Evolutionary conservation across 2,113 vertebrate species (phyloP).

Genomic region (Pithys albifrons): DNA sequence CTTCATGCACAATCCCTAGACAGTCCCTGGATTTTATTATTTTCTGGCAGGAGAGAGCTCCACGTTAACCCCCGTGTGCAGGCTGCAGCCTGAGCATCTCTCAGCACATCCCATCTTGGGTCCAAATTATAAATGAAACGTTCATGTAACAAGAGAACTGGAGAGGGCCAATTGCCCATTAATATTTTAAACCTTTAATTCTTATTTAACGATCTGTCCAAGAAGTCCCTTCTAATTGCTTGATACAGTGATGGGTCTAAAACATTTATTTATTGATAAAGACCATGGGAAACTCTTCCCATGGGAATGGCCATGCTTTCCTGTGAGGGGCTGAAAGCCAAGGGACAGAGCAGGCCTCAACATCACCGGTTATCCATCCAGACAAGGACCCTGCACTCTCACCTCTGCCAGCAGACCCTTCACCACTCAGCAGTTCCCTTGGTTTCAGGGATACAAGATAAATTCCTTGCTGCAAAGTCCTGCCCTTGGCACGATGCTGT

Average conservation of each 20-base stretch:
- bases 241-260: background rate
- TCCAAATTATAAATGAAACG: conserved; percentile 13
- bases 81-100: conserved; percentile 41
- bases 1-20: conserved; percentile 45
- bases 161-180: background rate
- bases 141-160: background rate
- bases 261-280: background rate
- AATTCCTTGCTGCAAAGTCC: background rate
- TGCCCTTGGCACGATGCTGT: background rate
- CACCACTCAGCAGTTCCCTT: background rate
- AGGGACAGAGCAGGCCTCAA: background rate
- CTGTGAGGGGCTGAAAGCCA: background rate
- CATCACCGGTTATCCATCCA: background rate
- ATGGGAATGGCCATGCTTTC: background rate
- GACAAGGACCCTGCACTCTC: background rate
- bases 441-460: background rate
- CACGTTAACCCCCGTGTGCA: background rate
- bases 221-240: background rate
- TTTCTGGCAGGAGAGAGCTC: conserved; percentile 60
- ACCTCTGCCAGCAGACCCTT: background rate
- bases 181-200: conserved; percentile 32
- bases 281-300: background rate
- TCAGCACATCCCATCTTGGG: conserved; percentile 17
- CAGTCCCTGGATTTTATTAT: conserved; percentile 68
- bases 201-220: background rate